Evolutionary conservation across 2,113 vertebrate species (phyloP).

Genomic region (Ceyx melanurus): DNA sequence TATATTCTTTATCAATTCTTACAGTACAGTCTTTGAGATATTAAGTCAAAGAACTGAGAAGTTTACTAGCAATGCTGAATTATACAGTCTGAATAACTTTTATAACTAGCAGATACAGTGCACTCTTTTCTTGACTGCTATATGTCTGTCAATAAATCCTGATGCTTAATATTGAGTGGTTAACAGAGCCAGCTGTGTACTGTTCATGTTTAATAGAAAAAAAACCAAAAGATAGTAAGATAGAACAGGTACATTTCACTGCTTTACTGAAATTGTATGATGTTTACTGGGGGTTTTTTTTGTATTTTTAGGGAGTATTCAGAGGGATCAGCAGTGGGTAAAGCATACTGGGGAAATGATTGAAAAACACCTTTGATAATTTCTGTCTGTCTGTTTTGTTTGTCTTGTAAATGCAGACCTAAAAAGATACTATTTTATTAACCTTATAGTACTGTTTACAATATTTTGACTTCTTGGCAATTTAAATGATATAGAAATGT

Average conservation of each 20-base stretch:
- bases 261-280: background rate
- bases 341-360: background rate
- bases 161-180: background rate
- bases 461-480: background rate
- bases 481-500: slow-evolving; percentile 33
- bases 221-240: background rate
- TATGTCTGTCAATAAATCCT: slow-evolving; percentile 21
- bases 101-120: background rate
- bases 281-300: background rate
- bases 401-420: background rate
- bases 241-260: background rate
- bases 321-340: background rate
- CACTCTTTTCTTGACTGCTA: slow-evolving; percentile 4
- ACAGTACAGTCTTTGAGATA: background rate
- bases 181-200: background rate
- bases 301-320: background rate
- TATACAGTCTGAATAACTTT: slow-evolving; percentile 30
- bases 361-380: background rate
- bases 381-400: background rate
- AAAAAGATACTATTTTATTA: background rate
- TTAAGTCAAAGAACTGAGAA: slow-evolving; percentile 36
- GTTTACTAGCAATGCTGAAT: slow-evolving; percentile 7
- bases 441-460: background rate
- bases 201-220: background rate
- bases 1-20: slow-evolving; percentile 25